Evolutionary conservation across 2,888 invertebrate genomes (phyloP).

Genomic region (Criorhina ranunculi): DNA sequence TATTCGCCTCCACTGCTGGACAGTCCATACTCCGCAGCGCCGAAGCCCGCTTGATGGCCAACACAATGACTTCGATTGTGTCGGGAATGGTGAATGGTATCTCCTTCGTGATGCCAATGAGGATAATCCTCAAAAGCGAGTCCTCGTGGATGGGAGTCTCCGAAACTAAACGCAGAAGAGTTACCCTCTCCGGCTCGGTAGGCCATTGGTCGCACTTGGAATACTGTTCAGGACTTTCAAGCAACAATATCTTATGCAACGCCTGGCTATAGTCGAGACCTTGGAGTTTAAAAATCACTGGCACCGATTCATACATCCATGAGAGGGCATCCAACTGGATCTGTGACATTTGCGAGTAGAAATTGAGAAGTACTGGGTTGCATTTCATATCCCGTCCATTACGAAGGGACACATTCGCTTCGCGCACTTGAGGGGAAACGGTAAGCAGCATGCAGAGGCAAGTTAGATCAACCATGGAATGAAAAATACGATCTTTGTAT

Average conservation of each 20-base stretch:
- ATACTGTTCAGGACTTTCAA: slow-evolving; percentile 92
- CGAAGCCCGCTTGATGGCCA: slow-evolving; percentile 93
- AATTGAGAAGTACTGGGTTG: slow-evolving; percentile 81
- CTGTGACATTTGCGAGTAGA: slow-evolving; percentile 85
- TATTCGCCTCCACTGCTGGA: slow-evolving; percentile 90
- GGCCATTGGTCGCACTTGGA: slow-evolving; percentile 95
- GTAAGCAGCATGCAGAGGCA: slow-evolving; percentile 94
- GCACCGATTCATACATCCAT: slow-evolving; percentile 94
- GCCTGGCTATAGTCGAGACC: slow-evolving; percentile 90
- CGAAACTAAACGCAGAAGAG: slow-evolving; percentile 91
- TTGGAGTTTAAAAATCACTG: slow-evolving; percentile 89
- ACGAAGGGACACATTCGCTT: slow-evolving; percentile 86
- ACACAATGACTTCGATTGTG: slow-evolving; percentile 93
- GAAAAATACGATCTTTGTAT: slow-evolving; percentile 93
- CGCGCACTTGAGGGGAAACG: slow-evolving; percentile 89
- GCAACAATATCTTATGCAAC: slow-evolving; percentile 91
- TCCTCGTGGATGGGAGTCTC: slow-evolving; percentile 95
- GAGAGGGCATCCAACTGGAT: slow-evolving; percentile 94
- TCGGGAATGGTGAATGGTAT: slow-evolving; percentile 92
- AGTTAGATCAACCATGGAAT: slow-evolving; percentile 93
- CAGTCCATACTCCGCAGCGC: slow-evolving; percentile 90
- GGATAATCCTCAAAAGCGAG: slow-evolving; percentile 91
- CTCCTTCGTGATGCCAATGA: slow-evolving; percentile 91
- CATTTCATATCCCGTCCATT: slow-evolving; percentile 85
- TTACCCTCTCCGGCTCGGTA: slow-evolving; percentile 93